Evolutionary conservation across 2,888 invertebrate genomes (phyloP).

Genomic region (Nesidiocoris tenuis): DNA sequence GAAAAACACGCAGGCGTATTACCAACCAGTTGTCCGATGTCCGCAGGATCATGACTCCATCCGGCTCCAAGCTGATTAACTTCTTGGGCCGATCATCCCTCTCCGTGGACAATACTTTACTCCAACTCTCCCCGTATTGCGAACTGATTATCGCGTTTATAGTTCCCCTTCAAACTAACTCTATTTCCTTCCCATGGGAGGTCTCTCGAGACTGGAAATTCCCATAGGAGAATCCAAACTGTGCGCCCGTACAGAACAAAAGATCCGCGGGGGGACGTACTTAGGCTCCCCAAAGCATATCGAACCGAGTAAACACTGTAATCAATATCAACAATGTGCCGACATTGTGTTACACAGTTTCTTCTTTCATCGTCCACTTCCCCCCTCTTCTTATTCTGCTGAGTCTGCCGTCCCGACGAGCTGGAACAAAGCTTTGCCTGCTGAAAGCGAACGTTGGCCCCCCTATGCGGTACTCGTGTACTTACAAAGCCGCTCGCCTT

Average conservation of each 20-base stretch:
- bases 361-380: constrained; percentile 34
- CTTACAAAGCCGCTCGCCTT: constrained; percentile 32
- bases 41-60: background rate
- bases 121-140: too few species aligned
- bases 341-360: constrained; percentile 24
- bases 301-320: constrained; percentile 34
- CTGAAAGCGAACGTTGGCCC: background rate
- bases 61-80: constrained; percentile 17
- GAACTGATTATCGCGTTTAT: too few species aligned
- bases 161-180: too few species aligned
- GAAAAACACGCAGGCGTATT: too few species aligned
- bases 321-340: constrained; percentile 37
- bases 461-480: background rate
- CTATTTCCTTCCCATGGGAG: too few species aligned
- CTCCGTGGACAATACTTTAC: too few species aligned
- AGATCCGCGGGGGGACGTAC: constrained; percentile 11
- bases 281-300: background rate
- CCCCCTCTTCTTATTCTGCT: background rate
- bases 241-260: constrained; percentile 8
- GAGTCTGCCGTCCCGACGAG: constrained; percentile 17
- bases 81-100: constrained; percentile 4
- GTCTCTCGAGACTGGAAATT: constrained; percentile 4
- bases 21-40: background rate
- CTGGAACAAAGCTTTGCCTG: constrained; percentile 27
- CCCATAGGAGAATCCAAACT: constrained; percentile 21